phyloP scores from a whole-genome alignment of 2,888 invertebrate species.

The Leptinotarsa haldemani region DNA sequence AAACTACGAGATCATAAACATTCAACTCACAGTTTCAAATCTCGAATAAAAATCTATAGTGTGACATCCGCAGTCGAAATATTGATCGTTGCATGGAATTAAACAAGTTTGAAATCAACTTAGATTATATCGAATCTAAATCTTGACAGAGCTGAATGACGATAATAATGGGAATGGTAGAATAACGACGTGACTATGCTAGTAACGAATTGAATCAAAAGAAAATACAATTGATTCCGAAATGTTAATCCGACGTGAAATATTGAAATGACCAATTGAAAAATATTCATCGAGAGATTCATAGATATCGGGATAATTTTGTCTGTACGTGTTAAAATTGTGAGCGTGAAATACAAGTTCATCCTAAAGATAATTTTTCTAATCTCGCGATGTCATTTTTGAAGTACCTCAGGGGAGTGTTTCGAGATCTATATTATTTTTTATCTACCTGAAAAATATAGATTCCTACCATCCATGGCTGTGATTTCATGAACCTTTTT shows the following conservation, averaged over 20 bases:
- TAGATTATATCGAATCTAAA: conserved; percentile 13
- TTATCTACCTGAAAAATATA: too few relatives aligned
- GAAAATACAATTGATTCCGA: conserved; percentile 18
- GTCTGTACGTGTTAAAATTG: too few relatives aligned
- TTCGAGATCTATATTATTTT: too few relatives aligned
- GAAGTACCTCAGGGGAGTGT: too few relatives aligned
- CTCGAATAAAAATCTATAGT: not conserved
- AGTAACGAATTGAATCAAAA: conserved; percentile 8
- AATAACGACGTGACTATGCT: conserved; percentile 13
- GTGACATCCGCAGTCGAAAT: conserved; percentile 20
- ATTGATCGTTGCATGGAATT: conserved; percentile 19
- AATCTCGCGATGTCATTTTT: too few relatives aligned
- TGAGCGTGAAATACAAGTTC: too few relatives aligned
- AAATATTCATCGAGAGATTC: conserved; percentile 22
- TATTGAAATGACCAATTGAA: conserved; percentile 25
- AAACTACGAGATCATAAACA: not conserved
- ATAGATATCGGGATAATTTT: conserved; percentile 11
- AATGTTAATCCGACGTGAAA: conserved; percentile 31
- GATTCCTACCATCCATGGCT: too few relatives aligned
- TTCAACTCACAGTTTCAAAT: not conserved
- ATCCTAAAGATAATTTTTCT: too few relatives aligned
- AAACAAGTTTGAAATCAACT: conserved; percentile 21
- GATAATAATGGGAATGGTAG: conserved; percentile 20
- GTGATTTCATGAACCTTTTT: too few relatives aligned
- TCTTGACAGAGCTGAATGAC: conserved; percentile 22